Evolutionary conservation across 2,888 invertebrate genomes (phyloP).

Genomic region (Mesorhabditis sp.): DNA sequence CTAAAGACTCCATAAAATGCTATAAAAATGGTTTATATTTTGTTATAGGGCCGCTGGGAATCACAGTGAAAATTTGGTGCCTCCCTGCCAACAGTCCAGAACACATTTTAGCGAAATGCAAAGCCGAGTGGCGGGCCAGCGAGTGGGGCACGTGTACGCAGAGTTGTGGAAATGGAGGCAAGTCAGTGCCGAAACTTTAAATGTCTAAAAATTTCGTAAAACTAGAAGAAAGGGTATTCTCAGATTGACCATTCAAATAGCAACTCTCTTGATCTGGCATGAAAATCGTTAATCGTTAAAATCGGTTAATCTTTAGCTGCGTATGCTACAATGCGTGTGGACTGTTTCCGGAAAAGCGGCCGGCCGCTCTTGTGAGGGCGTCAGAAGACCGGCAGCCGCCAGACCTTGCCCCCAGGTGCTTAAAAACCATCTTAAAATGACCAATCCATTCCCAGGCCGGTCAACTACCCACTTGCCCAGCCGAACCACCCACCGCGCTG

Average conservation of each 20-base stretch:
- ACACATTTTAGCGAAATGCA: slow-evolving; percentile 38
- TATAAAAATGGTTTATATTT: too few species aligned
- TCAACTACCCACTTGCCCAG: neutral
- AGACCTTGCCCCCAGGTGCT: slow-evolving; percentile 32
- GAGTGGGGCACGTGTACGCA: slow-evolving; percentile 89
- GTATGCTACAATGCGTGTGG: slow-evolving; percentile 89
- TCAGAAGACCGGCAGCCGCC: slow-evolving; percentile 46
- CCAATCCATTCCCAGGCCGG: neutral
- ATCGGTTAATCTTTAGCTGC: too few species aligned
- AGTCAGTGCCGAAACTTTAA: slow-evolving; percentile 14
- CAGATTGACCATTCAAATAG: too few species aligned
- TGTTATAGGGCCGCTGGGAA: too few species aligned
- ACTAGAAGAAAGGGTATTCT: too few species aligned
- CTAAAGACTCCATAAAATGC: too few species aligned
- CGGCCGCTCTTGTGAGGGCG: slow-evolving; percentile 72
- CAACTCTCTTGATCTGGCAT: too few species aligned
- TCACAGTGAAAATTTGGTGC: too few species aligned
- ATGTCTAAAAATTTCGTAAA: too few species aligned
- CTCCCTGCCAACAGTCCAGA: too few species aligned
- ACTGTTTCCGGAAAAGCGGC: slow-evolving; percentile 77
- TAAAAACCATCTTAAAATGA: neutral
- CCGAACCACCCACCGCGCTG: neutral
- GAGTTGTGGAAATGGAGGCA: slow-evolving; percentile 75
- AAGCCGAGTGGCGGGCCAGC: slow-evolving; percentile 82
- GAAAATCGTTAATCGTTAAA: too few species aligned